Conservation (phyloP, 2,113 vertebrate genomes). For the cattle (Bos taurus) region DNA sequence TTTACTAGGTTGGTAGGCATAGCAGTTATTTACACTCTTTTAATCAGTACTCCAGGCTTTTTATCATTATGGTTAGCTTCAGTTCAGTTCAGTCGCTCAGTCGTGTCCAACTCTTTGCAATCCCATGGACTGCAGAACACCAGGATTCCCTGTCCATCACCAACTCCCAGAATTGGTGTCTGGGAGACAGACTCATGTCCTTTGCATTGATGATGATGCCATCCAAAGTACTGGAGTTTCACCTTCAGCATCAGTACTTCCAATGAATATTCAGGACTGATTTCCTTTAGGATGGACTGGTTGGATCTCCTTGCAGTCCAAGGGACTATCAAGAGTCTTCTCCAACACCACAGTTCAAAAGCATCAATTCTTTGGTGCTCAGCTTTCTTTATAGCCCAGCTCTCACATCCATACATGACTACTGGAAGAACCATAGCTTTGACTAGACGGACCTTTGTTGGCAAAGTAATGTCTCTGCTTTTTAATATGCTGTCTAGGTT, state of each 20-base stretch:
- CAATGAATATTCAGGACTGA: background rate
- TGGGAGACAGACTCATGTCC: background rate
- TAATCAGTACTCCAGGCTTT: background rate
- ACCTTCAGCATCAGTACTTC: background rate
- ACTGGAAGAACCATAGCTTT: background rate
- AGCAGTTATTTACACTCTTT: background rate
- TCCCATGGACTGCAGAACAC: background rate
- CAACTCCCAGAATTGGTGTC: background rate
- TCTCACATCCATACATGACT: background rate
- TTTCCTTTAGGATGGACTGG: background rate
- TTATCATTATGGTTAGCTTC: background rate
- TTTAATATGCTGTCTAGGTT: background rate
- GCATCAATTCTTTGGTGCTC: background rate
- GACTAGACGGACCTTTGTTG: accelerated
- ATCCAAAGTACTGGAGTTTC: background rate
- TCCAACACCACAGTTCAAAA: background rate
- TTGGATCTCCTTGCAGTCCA: background rate
- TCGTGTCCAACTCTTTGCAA: accelerated
- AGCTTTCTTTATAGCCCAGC: background rate
- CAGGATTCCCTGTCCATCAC: background rate
- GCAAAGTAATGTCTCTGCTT: background rate
- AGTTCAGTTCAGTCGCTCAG: background rate
- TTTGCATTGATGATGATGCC: accelerated
- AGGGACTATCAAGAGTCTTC: background rate
- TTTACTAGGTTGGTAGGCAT: background rate